phyloP scores from a whole-genome alignment of 1,140 invertebrate species.

The Trigoniulus corallinus region DNA sequence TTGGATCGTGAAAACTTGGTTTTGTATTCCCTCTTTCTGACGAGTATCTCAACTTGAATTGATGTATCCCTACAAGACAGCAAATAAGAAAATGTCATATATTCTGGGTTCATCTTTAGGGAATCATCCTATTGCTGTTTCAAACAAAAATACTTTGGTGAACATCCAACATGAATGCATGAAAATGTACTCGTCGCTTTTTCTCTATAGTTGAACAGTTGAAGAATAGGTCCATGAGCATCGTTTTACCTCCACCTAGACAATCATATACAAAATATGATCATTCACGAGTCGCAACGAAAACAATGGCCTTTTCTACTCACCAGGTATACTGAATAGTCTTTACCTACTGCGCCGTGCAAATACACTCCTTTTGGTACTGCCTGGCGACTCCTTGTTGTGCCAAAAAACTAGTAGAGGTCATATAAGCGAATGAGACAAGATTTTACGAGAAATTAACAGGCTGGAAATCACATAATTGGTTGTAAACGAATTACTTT shows the following conservation, averaged over 20 bases:
- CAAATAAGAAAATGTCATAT: background rate
- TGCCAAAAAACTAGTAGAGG: background rate
- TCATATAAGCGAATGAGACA: background rate
- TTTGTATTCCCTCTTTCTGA: constrained; percentile 29
- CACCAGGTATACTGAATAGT: constrained; percentile 8
- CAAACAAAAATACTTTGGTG: constrained; percentile 38
- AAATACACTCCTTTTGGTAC: constrained; percentile 32
- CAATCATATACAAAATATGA: constrained; percentile 40
- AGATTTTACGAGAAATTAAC: constrained; percentile 18
- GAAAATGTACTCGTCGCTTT: constrained; percentile 84
- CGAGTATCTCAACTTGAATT: constrained; percentile 16
- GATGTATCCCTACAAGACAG: constrained; percentile 24
- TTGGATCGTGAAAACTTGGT: constrained; percentile 75
- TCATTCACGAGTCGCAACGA: constrained; percentile 27
- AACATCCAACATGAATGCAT: constrained; percentile 94
- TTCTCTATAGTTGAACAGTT: constrained; percentile 39
- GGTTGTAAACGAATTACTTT: background rate
- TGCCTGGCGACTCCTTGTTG: background rate
- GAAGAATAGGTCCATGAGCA: constrained; percentile 97
- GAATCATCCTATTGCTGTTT: constrained; percentile 16
- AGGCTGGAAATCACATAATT: constrained; percentile 35
- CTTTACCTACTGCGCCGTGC: constrained; percentile 33
- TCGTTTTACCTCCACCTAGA: constrained; percentile 91
- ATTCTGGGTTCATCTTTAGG: constrained; percentile 3
- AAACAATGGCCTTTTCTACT: constrained; percentile 16